Percentiles rank a stretch among this genome's conserved stretches.
phyloP scores from a whole-genome alignment of 2,113 vertebrate genomes.

The Mixornis gularis region DNA sequence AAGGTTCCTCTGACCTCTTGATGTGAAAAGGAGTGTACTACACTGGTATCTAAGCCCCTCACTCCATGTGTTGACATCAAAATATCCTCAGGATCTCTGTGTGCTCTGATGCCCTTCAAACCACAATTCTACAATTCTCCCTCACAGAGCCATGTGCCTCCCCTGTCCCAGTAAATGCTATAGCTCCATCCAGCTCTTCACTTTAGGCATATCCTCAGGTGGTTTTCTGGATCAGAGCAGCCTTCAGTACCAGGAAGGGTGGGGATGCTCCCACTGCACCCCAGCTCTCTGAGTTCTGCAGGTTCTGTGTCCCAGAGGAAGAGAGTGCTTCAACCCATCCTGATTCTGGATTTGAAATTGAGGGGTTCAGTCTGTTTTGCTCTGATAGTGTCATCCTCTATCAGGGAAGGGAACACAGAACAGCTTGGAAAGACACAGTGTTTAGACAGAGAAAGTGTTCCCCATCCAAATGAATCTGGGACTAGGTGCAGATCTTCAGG shows the following conservation, averaged over 20 bases:
- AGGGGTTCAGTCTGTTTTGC: not conserved
- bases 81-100: not conserved
- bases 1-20: not conserved
- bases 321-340: not conserved
- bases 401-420: not conserved
- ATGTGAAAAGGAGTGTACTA: not conserved
- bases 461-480: not conserved
- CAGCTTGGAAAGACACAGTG: not conserved
- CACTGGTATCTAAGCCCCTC: not conserved
- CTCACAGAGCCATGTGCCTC: fast-evolving
- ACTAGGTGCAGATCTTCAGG: not conserved
- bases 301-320: not conserved
- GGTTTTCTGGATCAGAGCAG: not conserved
- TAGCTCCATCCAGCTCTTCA: not conserved
- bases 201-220: not conserved
- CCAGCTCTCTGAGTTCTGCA: not conserved
- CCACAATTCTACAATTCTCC: not conserved
- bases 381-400: not conserved
- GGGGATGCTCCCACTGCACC: not conserved
- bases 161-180: not conserved
- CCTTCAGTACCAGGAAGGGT: not conserved
- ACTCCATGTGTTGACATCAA: fast-evolving
- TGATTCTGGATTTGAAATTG: not conserved
- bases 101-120: not conserved
- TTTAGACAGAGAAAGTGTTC: not conserved